Evolutionary conservation across 2,888 invertebrate species (phyloP), one percentile per base, ranked within the genome.

Genomic region (Leptopterna dolabrata): DNA sequence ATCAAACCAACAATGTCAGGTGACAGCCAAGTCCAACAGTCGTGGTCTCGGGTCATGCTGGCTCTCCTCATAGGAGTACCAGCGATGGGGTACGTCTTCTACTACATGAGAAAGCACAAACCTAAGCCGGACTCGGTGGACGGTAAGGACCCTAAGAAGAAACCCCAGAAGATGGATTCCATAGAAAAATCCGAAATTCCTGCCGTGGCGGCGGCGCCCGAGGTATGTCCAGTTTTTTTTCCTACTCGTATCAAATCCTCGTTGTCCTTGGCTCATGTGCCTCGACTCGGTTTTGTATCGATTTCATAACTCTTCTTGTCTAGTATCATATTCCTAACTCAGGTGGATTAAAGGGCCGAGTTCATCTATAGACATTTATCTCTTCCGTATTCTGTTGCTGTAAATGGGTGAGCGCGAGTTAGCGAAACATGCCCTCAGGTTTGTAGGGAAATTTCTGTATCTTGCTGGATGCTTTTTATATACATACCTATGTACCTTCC

Each of bases 41-140:
- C 87, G 41, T 81, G 87, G 84, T 85, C 88, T 30, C 78, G 83
- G 76, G 86, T 87, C 83, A 63, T 88, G 30, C 36, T 88, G 24
- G 89, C 89, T 13, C 36, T 88, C 24, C 78, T 88, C 13, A 51
- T 89, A n/a, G 89, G 89, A 0, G 73, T 88, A 16, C 89, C 89
- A 11, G 87, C 86, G n/a, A 85, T 86, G 14, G 89, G 88, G 29
- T 87, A 81, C n/a, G 88, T 82, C 13, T 88, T 85, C 73, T 89
- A 89, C 47, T 84, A 78, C 55, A 85, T 88, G 71, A 73, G 82
- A 6, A 88, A 87, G 80, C 80, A 63, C 13, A 27, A 29, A 11
- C 41, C 70, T 4, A 78, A 70, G 36, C 41, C 30, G 83, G 83
- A 83, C 19, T 11, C 83, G 14, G 71, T 73, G 3, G 83, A 87